These are phyloP conservation scores for Drosophila navojoa DNA, from an alignment of 1,140 invertebrate species.

Conservation along the genomic window DNA sequence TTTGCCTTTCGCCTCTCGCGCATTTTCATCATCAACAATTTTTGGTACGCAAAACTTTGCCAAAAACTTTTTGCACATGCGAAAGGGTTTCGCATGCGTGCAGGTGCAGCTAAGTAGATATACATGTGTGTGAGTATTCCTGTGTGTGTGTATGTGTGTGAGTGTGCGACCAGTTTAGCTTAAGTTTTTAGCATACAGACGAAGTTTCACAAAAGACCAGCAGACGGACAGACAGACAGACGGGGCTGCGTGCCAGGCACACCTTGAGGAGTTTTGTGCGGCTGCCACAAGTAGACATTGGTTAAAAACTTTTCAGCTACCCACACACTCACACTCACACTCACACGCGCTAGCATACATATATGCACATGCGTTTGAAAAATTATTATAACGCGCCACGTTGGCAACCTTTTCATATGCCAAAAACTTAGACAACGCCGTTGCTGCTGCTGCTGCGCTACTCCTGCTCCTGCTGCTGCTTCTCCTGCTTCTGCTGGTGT, in stretches of 20 bases:
- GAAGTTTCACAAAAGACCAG: constrained; percentile 76
- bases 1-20: constrained; percentile 43
- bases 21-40: constrained; percentile 78
- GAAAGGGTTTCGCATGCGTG: constrained; percentile 79
- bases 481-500: neutral
- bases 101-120: constrained; percentile 60
- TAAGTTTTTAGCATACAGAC: constrained; percentile 76
- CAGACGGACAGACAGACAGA: constrained; percentile 75
- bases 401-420: constrained; percentile 82
- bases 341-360: constrained; percentile 24
- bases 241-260: constrained; percentile 70
- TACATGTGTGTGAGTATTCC: constrained; percentile 8
- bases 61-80: constrained; percentile 71
- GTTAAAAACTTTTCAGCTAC: constrained; percentile 80
- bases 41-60: constrained; percentile 65
- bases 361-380: constrained; percentile 57
- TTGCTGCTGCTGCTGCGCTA: neutral
- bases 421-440: constrained; percentile 69
- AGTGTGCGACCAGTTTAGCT: constrained; percentile 64
- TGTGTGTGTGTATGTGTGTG: constrained; percentile 10
- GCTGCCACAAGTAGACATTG: constrained; percentile 75
- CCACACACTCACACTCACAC: constrained; percentile 29
- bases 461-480: neutral
- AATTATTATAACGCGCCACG: constrained; percentile 82
- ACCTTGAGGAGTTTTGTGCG: constrained; percentile 65